Evolutionary conservation across 1,140 invertebrate species (phyloP).

Genomic region (Theocolax elegans): DNA sequence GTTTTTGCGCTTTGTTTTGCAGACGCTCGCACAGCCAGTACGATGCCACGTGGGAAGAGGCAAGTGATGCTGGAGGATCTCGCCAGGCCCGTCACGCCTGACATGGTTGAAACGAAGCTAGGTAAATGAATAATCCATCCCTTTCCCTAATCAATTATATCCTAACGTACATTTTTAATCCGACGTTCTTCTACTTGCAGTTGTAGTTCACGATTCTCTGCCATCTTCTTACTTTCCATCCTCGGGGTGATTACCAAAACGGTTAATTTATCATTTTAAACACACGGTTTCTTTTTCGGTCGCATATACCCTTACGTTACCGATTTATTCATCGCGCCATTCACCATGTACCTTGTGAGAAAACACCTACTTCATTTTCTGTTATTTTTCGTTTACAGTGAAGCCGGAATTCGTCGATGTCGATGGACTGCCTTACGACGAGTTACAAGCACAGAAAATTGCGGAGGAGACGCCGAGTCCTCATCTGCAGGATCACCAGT

Average conservation of each 20-base stretch:
- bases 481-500: slow-evolving; percentile 86
- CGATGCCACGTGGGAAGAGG: slow-evolving; percentile 65
- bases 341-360: no score
- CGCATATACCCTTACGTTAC: no score
- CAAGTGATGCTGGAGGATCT: slow-evolving; percentile 66
- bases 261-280: no score
- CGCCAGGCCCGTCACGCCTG: slow-evolving; percentile 65
- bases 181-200: no score
- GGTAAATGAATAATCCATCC: slow-evolving; percentile 49
- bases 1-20: slow-evolving; percentile 15
- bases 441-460: slow-evolving; percentile 61
- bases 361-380: no score
- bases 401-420: slow-evolving; percentile 65
- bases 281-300: no score
- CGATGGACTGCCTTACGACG: slow-evolving; percentile 55
- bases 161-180: neutral
- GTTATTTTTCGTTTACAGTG: no score
- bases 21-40: slow-evolving; percentile 47
- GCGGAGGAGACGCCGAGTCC: slow-evolving; percentile 73
- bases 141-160: neutral
- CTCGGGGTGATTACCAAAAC: no score
- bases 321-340: no score
- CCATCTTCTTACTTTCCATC: no score
- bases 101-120: slow-evolving; percentile 64
- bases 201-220: no score